phyloP scores from a whole-genome alignment of 2,797 vertebrate genomes.

The Orientallactaga sibirica region DNA sequence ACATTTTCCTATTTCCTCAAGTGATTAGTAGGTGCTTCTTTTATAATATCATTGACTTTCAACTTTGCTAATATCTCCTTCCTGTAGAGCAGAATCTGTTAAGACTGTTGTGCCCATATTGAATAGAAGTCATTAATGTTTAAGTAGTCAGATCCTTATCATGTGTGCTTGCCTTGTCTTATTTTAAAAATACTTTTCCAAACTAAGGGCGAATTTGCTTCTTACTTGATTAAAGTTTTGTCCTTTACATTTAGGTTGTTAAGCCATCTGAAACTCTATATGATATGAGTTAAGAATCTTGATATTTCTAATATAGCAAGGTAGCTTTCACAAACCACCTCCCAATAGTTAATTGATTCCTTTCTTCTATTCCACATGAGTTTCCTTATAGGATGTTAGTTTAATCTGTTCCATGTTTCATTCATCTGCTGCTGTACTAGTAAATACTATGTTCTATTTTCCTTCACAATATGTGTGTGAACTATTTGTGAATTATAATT shows the following conservation, averaged over 20 bases:
- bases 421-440: background rate
- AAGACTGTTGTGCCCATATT: background rate
- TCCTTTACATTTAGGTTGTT: background rate
- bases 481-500: background rate
- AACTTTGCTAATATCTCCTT: background rate
- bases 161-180: background rate
- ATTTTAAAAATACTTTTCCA: background rate
- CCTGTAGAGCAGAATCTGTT: background rate
- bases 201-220: background rate
- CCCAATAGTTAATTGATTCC: background rate
- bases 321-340: background rate
- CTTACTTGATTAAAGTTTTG: background rate
- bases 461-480: background rate
- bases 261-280: background rate
- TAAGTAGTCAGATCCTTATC: background rate
- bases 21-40: background rate
- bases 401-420: background rate
- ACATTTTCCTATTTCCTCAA: background rate
- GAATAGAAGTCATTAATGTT: conserved; percentile 1
- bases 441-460: background rate
- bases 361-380: background rate
- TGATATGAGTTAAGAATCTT: background rate
- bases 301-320: background rate
- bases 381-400: background rate
- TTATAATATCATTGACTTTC: conserved; percentile 21